Percentiles rank a stretch among this genome's conserved stretches.
Conservation (phyloP, 2,888 invertebrate species). For the Cataglyphis albicans region DNA sequence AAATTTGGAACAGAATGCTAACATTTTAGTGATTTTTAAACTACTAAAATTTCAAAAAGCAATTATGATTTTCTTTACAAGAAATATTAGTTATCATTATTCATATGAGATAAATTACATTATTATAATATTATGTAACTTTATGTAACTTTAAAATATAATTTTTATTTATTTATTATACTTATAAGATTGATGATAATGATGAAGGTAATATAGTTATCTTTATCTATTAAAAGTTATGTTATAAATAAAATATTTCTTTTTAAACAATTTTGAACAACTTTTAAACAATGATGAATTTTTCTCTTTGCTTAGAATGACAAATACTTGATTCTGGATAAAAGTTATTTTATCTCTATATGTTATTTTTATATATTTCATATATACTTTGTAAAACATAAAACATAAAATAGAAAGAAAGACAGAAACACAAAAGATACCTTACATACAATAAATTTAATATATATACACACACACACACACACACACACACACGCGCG, state of each 20-base stretch:
- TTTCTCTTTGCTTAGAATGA: background rate
- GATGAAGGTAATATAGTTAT: background rate
- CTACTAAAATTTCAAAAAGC: background rate
- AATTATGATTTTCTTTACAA: background rate
- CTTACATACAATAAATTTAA: too few species aligned
- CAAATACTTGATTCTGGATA: background rate
- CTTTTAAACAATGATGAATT: background rate
- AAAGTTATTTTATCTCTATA: background rate
- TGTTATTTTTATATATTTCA: background rate
- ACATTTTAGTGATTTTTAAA: background rate
- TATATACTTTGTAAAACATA: background rate
- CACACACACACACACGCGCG: too few species aligned
- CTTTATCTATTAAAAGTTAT: background rate
- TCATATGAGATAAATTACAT: background rate
- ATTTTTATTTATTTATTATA: background rate
- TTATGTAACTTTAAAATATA: background rate
- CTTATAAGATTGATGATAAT: background rate
- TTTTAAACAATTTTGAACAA: background rate
- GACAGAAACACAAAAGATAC: background rate
- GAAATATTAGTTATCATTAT: background rate
- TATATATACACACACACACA: too few species aligned
- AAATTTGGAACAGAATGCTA: background rate
- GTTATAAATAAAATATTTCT: constrained; percentile 11
- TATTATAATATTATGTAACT: background rate
- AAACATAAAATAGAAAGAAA: background rate